Percentiles rank a stretch among this genome's conserved stretches.
phyloP scores from a whole-genome alignment of 2,113 vertebrate genomes.

The Indicator maculatus region DNA sequence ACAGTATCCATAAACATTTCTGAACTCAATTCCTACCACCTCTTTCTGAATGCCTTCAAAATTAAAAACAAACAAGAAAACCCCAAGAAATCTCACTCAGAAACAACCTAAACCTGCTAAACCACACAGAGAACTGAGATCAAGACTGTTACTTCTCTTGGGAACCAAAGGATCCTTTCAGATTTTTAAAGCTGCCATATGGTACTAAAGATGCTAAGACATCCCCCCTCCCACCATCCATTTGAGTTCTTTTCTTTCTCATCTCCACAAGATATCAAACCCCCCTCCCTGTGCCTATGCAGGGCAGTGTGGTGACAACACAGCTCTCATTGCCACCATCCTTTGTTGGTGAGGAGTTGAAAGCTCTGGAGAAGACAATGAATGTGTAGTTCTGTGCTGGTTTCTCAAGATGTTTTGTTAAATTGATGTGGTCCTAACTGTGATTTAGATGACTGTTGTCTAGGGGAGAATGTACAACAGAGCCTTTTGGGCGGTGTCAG shows the following conservation, averaged over 20 bases:
- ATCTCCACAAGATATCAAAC: not conserved
- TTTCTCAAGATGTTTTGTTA: conserved; percentile 67
- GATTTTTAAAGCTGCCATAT: conserved; percentile 69
- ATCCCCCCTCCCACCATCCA: conserved; percentile 19
- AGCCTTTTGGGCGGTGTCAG: conserved; percentile 49
- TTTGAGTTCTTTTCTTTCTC: conserved; percentile 28
- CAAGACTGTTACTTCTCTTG: conserved; percentile 60
- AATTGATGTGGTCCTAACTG: conserved; percentile 67
- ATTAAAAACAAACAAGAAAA: not conserved
- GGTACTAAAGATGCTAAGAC: conserved; percentile 75
- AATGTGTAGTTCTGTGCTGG: conserved; percentile 79
- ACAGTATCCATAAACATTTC: conserved; percentile 28
- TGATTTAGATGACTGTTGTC: conserved; percentile 68
- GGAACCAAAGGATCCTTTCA: conserved; percentile 75
- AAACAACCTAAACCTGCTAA: conserved; percentile 1
- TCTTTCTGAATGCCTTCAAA: not conserved
- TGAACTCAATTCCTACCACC: conserved; percentile 18
- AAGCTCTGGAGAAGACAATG: conserved; percentile 77
- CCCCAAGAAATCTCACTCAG: not conserved
- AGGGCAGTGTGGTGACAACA: conserved; percentile 62
- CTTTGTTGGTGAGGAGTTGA: conserved; percentile 49
- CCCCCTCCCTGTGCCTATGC: not conserved
- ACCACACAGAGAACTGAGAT: not conserved
- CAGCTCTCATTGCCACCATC: conserved; percentile 44
- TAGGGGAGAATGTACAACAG: conserved; percentile 61